phyloP scores from a whole-genome alignment of 2,113 vertebrate genomes.

The Alaudala cheleensis region DNA sequence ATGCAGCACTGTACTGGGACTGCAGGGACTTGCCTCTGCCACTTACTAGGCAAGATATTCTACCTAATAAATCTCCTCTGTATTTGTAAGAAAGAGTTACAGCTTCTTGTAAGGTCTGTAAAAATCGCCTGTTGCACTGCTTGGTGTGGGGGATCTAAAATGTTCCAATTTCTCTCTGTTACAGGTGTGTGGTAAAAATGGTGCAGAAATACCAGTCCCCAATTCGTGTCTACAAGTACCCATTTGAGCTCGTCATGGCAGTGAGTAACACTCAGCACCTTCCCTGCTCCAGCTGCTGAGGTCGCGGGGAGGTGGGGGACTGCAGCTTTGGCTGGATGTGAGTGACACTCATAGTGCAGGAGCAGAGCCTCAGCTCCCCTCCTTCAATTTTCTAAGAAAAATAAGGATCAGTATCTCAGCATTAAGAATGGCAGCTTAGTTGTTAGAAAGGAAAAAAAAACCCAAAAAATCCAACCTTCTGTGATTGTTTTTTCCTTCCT shows the following conservation, averaged over 20 bases:
- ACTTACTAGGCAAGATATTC: neutral
- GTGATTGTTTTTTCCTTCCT: too few species aligned
- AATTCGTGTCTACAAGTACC: conserved; percentile 84
- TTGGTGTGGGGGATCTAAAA: neutral
- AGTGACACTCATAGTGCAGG: neutral
- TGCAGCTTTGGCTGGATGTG: neutral
- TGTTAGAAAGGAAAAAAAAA: neutral
- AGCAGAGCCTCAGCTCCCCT: neutral
- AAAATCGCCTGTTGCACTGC: accelerated
- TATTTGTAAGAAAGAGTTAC: neutral
- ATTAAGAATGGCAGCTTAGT: neutral
- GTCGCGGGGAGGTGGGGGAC: neutral
- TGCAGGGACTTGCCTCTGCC: neutral
- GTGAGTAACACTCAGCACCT: conserved; percentile 71
- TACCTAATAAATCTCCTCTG: neutral
- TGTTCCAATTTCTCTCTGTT: neutral
- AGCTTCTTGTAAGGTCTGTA: neutral
- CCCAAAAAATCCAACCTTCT: neutral
- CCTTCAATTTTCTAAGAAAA: neutral
- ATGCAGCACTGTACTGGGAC: neutral
- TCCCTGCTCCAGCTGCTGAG: neutral
- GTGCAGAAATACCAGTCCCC: conserved; percentile 88
- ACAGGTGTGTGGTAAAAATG: conserved; percentile 71
- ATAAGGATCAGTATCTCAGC: neutral
- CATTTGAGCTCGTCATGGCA: conserved; percentile 88